These are phyloP conservation scores for Crocallis elinguaria DNA, from an alignment of 2,888 invertebrate species.

Conservation along the genomic window DNA sequence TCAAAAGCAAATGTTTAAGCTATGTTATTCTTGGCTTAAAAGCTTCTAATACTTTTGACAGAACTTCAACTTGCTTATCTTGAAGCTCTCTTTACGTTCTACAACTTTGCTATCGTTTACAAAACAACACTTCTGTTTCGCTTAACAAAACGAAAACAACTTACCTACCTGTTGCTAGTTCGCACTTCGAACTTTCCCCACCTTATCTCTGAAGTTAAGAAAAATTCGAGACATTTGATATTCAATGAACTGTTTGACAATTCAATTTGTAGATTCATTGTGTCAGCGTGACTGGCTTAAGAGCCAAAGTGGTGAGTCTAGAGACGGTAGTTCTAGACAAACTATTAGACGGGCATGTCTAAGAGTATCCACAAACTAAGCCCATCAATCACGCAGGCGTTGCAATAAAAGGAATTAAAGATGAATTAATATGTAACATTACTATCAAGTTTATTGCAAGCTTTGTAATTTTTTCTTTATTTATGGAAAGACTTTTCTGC, in stretches of 20 bases:
- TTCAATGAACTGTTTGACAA: conserved; percentile 42
- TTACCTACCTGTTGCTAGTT: conserved; percentile 29
- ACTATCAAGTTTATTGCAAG: too few relatives aligned
- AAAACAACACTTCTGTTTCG: conserved; percentile 35
- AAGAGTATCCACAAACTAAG: conserved; percentile 18
- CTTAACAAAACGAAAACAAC: conserved; percentile 31
- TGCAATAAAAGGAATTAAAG: not conserved
- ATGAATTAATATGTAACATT: not conserved
- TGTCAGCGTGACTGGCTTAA: conserved; percentile 83
- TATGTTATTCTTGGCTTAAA: not conserved
- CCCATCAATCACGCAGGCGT: not conserved
- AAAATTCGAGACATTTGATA: conserved; percentile 39
- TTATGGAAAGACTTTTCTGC: too few relatives aligned
- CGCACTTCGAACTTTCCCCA: conserved; percentile 26
- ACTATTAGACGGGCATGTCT: conserved; percentile 21
- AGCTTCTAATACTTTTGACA: not conserved
- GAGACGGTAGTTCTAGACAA: conserved; percentile 76
- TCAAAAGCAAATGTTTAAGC: not conserved
- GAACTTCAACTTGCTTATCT: not conserved
- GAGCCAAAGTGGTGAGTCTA: conserved; percentile 83
- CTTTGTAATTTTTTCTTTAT: too few relatives aligned
- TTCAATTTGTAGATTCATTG: conserved; percentile 81
- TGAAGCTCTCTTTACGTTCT: not conserved
- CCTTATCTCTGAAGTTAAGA: conserved; percentile 32
- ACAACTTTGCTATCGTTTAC: conserved; percentile 29